phyloP scores from a whole-genome alignment of 2,888 invertebrate species.

The Fissipunctia ypsillon region DNA sequence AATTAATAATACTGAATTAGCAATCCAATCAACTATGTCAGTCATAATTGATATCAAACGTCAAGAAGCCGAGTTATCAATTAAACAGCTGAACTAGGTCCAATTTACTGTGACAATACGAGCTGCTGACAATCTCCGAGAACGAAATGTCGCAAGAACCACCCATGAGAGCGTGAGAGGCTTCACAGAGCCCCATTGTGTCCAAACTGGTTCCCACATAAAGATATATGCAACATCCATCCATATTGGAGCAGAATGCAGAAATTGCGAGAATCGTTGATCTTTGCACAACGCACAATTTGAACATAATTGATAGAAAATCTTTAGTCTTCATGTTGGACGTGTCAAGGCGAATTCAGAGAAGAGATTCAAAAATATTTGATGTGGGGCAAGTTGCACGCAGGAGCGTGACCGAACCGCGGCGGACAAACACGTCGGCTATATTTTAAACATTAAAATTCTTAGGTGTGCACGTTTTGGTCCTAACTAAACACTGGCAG shows the following conservation, averaged over 20 bases:
- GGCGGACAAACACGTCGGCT: slow-evolving; percentile 63
- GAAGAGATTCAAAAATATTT: slow-evolving; percentile 60
- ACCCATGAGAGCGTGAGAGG: slow-evolving; percentile 86
- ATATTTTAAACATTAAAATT: slow-evolving; percentile 62
- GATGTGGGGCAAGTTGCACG: slow-evolving; percentile 59
- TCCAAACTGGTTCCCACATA: slow-evolving; percentile 84
- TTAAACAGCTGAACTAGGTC: slow-evolving; percentile 67
- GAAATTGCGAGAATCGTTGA: slow-evolving; percentile 76
- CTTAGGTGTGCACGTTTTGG: slow-evolving; percentile 66
- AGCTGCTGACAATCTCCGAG: slow-evolving; percentile 72
- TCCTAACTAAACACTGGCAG: slow-evolving; percentile 69
- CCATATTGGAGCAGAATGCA: slow-evolving; percentile 79
- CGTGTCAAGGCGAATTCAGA: slow-evolving; percentile 62
- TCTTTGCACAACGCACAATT: slow-evolving; percentile 72
- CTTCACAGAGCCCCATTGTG: slow-evolving; percentile 77
- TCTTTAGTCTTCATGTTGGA: slow-evolving; percentile 31
- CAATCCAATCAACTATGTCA: slow-evolving; percentile 55
- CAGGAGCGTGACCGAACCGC: slow-evolving; percentile 62
- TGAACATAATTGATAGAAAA: slow-evolving; percentile 64
- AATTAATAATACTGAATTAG: slow-evolving; percentile 39
- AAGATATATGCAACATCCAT: slow-evolving; percentile 79
- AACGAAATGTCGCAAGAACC: slow-evolving; percentile 85
- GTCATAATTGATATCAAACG: slow-evolving; percentile 66
- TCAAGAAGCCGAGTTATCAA: slow-evolving; percentile 70
- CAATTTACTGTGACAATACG: slow-evolving; percentile 69